Evolutionary conservation across 2,113 vertebrate species (phyloP).

Genomic region (Pleuronectes platessa): DNA sequence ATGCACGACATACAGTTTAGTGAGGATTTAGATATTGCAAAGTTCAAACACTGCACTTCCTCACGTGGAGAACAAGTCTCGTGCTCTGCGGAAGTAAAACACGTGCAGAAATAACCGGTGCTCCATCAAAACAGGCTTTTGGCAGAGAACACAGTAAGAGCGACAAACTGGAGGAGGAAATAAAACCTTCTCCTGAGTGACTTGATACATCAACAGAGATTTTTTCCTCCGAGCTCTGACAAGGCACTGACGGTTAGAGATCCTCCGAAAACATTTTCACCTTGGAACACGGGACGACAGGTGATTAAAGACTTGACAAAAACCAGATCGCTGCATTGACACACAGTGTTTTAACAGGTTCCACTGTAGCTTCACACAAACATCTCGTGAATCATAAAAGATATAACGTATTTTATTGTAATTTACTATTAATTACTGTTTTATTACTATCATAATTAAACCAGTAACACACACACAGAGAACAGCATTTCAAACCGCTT

Average conservation of each 20-base stretch:
- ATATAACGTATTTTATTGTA: not conserved
- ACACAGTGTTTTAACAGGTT: constrained; percentile 29
- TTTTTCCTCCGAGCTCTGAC: constrained; percentile 11
- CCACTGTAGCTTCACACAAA: constrained; percentile 9
- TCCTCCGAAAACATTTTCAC: not conserved
- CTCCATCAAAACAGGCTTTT: constrained; percentile 26
- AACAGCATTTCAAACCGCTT: not conserved
- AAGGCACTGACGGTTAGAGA: not conserved
- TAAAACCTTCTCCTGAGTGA: not conserved
- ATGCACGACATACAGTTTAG: no score
- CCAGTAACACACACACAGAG: not conserved
- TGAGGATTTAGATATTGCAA: no score
- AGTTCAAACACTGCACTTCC: no score
- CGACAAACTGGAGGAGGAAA: not conserved
- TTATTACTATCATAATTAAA: no score
- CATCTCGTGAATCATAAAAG: not conserved
- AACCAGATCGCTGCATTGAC: constrained; percentile 33
- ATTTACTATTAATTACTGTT: not conserved
- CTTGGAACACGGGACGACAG: not conserved
- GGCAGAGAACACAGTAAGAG: not conserved
- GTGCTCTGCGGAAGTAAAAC: not conserved
- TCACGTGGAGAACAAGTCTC: no score
- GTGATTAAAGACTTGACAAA: constrained; percentile 25
- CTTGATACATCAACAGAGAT: not conserved
- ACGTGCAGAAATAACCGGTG: not conserved